Percentiles rank a stretch among this genome's conserved stretches.
Conservation (phyloP, 2,888 invertebrate genomes). For the Scotopteryx bipunctaria region DNA sequence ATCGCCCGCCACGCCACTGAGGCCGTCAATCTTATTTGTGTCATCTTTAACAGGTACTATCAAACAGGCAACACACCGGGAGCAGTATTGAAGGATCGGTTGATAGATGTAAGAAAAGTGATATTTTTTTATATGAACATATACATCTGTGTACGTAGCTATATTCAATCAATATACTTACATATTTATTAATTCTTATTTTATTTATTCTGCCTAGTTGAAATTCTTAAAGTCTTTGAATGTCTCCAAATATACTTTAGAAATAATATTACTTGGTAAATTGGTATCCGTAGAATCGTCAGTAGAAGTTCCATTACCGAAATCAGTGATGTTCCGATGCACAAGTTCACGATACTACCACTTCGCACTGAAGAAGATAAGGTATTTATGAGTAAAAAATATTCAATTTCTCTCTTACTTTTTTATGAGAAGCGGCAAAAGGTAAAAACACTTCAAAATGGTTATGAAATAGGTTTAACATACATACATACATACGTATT, state of each 20-base stretch:
- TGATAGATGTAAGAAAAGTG: not conserved
- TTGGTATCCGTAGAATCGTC: conserved; percentile 46
- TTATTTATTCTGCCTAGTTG: conserved; percentile 29
- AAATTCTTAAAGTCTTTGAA: not conserved
- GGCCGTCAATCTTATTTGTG: not conserved
- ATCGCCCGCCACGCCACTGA: too few relatives aligned
- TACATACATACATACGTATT: too few relatives aligned
- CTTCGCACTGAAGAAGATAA: conserved; percentile 59
- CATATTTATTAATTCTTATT: conserved; percentile 2
- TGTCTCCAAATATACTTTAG: conserved; percentile 37
- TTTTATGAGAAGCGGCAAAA: too few relatives aligned
- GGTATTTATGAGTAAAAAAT: not conserved
- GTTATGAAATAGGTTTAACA: too few relatives aligned
- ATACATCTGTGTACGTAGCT: not conserved
- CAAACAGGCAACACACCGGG: not conserved
- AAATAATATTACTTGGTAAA: conserved; percentile 44
- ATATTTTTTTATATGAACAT: not conserved
- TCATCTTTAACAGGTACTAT: not conserved
- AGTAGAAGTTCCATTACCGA: conserved; percentile 65
- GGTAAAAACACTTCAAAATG: too few relatives aligned
- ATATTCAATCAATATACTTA: not conserved
- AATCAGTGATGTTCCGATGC: conserved; percentile 69
- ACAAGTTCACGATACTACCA: conserved; percentile 69
- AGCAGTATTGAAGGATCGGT: not conserved
- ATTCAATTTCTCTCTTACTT: too few relatives aligned